phyloP scores from a whole-genome alignment of 1,140 invertebrate species.

The Cydia fagiglandana region DNA sequence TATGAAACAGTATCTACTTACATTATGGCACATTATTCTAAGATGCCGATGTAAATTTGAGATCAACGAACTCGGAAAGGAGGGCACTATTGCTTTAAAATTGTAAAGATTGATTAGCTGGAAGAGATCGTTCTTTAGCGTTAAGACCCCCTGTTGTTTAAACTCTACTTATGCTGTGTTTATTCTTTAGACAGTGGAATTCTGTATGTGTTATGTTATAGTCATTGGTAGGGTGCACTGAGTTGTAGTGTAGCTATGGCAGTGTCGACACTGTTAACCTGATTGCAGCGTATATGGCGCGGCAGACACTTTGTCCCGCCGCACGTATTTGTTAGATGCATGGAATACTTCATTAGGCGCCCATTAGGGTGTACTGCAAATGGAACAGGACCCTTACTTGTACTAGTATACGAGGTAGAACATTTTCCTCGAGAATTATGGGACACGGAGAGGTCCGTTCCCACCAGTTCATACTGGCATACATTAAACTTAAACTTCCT shows the following conservation, averaged over 20 bases:
- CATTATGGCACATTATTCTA: conserved; percentile 25
- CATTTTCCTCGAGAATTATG: neutral
- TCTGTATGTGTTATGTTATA: too few species aligned
- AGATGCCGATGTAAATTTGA: conserved; percentile 14
- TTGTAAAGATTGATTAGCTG: neutral
- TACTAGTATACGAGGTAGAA: neutral
- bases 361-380: conserved; percentile 3
- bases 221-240: too few species aligned
- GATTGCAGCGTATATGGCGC: conserved; percentile 38
- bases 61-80: neutral
- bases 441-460: neutral
- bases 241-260: too few species aligned
- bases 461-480: neutral
- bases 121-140: too few species aligned
- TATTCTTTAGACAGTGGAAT: too few species aligned
- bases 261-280: conserved; percentile 35
- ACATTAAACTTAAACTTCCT: too few species aligned
- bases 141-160: too few species aligned
- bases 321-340: conserved; percentile 8
- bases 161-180: too few species aligned
- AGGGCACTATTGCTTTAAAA: conserved; percentile 2
- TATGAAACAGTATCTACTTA: conserved; percentile 17
- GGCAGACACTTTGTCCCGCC: conserved; percentile 25
- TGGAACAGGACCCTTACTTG: neutral
- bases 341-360: conserved; percentile 26